Base-by-base conservation (phyloP, 2,888 invertebrate species). In the Pantelozetes paolii region DNA sequence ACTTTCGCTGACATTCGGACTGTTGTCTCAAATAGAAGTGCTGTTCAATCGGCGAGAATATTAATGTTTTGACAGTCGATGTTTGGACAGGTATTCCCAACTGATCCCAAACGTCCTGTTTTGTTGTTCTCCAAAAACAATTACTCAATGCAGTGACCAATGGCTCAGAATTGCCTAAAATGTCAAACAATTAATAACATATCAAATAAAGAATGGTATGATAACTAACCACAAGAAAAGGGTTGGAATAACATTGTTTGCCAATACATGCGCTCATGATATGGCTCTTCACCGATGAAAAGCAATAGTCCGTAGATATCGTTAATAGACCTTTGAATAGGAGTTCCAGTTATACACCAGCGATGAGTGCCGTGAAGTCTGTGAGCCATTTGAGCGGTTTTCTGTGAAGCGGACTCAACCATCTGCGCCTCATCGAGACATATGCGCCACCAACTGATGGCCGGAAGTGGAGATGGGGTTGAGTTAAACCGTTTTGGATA, bases 401-500 rank as follows among this genome's bases (percentile, higher is more conserved):
- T 83, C 1, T 85, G 83, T 0, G 84, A 83, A 2, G 84, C 83
- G 70, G 85, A 84, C 79, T 90, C 90, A 0, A 90, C 88, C 86
- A 89, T 88, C 84, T 91, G 91, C 6, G 90, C 90, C 83, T 91
- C 91, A 82, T 91, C 91, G 32, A 90, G 82, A 80, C 89, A 87
- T 71, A 90, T 85, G 74, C 91, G 84, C 90, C 90, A 90, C 89
- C 90, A 91, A 70, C 87, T 83, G 1, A 91, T 84, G 79, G 86
- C 85, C 0, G 86, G 82, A n/a, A 91, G 81, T 0, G 91, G 89
- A 64, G 88, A 87, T 0, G 87, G 87, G 1, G 86, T 85, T 0
- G 86, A 84, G 81, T 88, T 82, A 84, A 87, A 89, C 42, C 86
- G 84, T 76, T 88, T 87, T n/a, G 86, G 84, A 76, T 85, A 82